Conservation (phyloP, 1,140 invertebrate genomes). For the Bradynema listronoti region DNA sequence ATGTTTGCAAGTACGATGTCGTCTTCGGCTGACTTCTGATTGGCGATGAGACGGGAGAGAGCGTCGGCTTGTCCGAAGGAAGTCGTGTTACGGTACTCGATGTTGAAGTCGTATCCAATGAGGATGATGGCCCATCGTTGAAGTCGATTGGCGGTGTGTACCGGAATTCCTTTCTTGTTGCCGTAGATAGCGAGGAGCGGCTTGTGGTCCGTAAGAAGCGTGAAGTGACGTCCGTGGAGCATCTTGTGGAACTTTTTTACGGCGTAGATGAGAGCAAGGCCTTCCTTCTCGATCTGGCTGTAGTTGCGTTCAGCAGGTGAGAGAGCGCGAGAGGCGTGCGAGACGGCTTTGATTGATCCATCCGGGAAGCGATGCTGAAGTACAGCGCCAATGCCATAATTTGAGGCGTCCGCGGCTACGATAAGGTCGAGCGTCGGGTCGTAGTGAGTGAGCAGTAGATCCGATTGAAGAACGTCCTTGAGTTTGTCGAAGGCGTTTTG, state of each 20-base stretch:
- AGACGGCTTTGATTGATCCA: conserved; percentile 30
- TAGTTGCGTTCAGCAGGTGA: conserved; percentile 61
- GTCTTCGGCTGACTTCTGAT: neutral
- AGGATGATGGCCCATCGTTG: conserved; percentile 35
- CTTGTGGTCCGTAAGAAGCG: conserved; percentile 61
- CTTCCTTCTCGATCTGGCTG: conserved; percentile 63
- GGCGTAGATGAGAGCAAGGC: too few relatives aligned
- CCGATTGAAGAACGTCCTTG: conserved; percentile 30
- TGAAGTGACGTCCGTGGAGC: conserved; percentile 60
- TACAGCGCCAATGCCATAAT: conserved; percentile 43
- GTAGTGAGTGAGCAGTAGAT: conserved; percentile 38
- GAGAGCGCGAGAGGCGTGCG: conserved; percentile 58
- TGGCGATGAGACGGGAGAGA: conserved; percentile 26
- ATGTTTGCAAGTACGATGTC: too few relatives aligned
- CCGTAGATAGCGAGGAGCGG: conserved; percentile 61
- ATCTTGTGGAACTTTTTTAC: conserved; percentile 63
- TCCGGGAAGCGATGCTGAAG: conserved; percentile 35
- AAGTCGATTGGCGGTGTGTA: conserved; percentile 32
- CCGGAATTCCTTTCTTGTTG: conserved; percentile 52
- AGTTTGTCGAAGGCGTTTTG: conserved; percentile 18
- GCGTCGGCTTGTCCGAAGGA: conserved; percentile 47
- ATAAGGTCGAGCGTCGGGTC: conserved; percentile 34
- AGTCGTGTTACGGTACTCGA: conserved; percentile 31
- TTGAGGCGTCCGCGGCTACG: conserved; percentile 44
- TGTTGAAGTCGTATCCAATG: conserved; percentile 40